A percentile compares a stretch with the other conserved stretches of the same genome.
Evolutionary conservation across 2,888 invertebrate genomes (phyloP).

Genomic region (Merodon equestris): DNA sequence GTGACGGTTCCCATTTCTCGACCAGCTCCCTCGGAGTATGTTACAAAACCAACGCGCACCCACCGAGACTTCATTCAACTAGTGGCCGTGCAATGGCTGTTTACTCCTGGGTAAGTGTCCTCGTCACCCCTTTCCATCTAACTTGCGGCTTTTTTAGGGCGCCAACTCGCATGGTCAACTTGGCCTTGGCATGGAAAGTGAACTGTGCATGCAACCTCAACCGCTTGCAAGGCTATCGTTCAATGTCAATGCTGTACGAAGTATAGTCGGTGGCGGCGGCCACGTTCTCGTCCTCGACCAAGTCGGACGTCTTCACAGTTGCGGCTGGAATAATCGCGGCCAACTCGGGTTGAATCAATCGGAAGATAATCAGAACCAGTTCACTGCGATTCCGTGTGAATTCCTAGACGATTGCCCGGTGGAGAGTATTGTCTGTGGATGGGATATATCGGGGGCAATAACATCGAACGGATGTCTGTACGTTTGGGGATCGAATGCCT

Average conservation of each 20-base stretch:
- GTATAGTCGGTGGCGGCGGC: constrained; percentile 88
- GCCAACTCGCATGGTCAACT: constrained; percentile 92
- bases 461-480: constrained; percentile 84
- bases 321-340: constrained; percentile 88
- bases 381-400: constrained; percentile 79
- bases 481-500: constrained; percentile 91
- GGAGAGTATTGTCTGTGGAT: constrained; percentile 86
- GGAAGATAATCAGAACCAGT: constrained; percentile 74
- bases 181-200: constrained; percentile 84
- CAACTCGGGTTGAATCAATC: constrained; percentile 82
- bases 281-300: constrained; percentile 86
- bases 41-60: background rate
- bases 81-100: constrained; percentile 73
- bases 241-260: constrained; percentile 80
- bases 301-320: constrained; percentile 85
- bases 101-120: constrained; percentile 78
- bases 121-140: background rate
- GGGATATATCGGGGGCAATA: constrained; percentile 89
- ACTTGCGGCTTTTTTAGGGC: constrained; percentile 81
- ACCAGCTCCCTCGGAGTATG: constrained; percentile 15
- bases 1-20: constrained; percentile 41
- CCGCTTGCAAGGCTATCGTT: constrained; percentile 75
- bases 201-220: constrained; percentile 83
- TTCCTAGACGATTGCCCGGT: constrained; percentile 84
- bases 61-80: constrained; percentile 31